phyloP scores from a whole-genome alignment of 2,888 invertebrate species.

The Cerastoderma edule region DNA sequence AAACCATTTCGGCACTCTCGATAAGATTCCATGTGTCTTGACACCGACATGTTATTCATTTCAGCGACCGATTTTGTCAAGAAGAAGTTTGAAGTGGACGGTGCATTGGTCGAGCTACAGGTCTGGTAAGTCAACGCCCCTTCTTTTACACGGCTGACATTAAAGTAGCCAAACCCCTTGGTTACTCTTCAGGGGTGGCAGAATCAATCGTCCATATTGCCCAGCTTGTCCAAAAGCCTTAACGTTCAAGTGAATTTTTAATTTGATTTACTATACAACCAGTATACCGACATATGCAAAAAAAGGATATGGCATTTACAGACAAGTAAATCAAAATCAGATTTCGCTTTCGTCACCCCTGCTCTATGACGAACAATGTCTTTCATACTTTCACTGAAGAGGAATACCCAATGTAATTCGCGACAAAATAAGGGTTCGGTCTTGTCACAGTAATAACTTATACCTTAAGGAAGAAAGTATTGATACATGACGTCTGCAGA shows the following conservation, averaged over 20 bases:
- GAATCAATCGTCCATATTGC: background rate
- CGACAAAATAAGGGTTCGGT: too few species aligned
- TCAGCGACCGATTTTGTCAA: conserved; percentile 79
- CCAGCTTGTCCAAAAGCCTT: background rate
- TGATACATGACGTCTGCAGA: too few species aligned
- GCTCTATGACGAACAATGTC: too few species aligned
- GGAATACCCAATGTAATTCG: too few species aligned
- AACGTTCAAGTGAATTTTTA: background rate
- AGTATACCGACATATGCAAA: background rate
- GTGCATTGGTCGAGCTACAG: conserved; percentile 75
- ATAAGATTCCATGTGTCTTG: background rate
- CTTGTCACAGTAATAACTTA: too few species aligned
- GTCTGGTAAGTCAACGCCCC: conserved; percentile 72
- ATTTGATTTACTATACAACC: background rate
- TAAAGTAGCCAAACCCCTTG: background rate
- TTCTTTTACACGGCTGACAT: background rate
- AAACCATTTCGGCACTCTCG: background rate
- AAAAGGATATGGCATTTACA: too few species aligned
- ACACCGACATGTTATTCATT: conserved; percentile 8
- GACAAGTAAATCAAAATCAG: too few species aligned
- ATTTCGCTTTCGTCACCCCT: too few species aligned
- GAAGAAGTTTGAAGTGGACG: conserved; percentile 78
- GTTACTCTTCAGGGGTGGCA: background rate
- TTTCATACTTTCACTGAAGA: too few species aligned
- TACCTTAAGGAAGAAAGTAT: too few species aligned